A percentile compares a stretch with the other conserved stretches of the same genome.
phyloP scores from a whole-genome alignment of 2,113 vertebrate species.

The Phylloscopus whistleri region DNA sequence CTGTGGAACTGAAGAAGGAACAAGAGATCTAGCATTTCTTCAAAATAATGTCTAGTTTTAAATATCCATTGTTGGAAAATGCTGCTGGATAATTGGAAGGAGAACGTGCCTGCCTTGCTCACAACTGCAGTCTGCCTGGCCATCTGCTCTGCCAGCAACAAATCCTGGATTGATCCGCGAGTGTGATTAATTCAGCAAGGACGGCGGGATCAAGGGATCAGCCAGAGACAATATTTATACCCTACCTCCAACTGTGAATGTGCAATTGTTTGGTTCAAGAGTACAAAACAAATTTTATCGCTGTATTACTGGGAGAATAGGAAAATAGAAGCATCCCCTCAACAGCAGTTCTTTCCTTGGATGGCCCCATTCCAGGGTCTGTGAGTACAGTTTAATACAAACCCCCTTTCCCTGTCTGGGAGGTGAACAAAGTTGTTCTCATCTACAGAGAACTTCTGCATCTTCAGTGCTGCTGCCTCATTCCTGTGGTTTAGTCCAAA shows the following conservation, averaged over 20 bases:
- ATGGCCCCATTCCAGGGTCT: background rate
- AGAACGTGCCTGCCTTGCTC: background rate
- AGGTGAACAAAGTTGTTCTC: background rate
- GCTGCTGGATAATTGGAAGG: background rate
- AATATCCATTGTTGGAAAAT: background rate
- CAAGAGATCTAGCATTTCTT: background rate
- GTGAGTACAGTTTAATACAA: background rate
- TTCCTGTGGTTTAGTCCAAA: background rate
- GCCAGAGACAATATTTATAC: constrained; percentile 19
- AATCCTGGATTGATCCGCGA: constrained; percentile 24
- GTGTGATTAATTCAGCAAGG: constrained; percentile 34
- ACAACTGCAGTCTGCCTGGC: background rate
- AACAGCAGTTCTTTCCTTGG: background rate
- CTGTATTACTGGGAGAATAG: background rate
- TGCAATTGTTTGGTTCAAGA: constrained; percentile 26
- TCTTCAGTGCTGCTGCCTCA: background rate
- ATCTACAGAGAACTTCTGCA: background rate
- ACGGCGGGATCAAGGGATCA: constrained; percentile 33
- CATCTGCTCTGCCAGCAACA: constrained; percentile 49
- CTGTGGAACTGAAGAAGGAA: background rate
- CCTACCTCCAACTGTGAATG: constrained; percentile 29
- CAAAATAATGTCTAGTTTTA: background rate
- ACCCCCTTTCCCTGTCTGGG: no score
- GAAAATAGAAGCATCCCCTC: background rate
- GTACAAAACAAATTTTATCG: background rate